Evolutionary conservation across 2,797 vertebrate genomes (phyloP).

Genomic region (Hylomyscus alleni): DNA sequence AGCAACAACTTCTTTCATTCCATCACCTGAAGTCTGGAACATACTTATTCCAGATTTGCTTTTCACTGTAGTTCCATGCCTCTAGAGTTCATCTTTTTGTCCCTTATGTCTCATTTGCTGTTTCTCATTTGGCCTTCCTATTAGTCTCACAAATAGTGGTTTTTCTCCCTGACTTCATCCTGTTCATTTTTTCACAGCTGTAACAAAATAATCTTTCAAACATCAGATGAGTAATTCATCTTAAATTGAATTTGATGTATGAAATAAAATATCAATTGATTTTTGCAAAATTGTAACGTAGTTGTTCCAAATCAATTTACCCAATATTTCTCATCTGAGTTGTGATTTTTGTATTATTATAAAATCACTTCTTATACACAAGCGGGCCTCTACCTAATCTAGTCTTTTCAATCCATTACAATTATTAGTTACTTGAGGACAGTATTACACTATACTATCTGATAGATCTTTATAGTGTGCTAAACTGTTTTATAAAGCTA

Average conservation of each 20-base stretch:
- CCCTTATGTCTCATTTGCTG: slow-evolving; percentile 4
- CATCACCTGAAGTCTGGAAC: neutral
- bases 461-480: neutral
- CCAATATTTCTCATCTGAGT: slow-evolving; percentile 52
- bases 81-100: neutral
- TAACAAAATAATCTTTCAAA: slow-evolving; percentile 39
- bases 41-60: neutral
- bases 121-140: neutral
- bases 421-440: neutral
- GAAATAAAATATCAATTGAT: slow-evolving; percentile 53
- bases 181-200: neutral
- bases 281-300: slow-evolving; percentile 57
- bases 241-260: slow-evolving; percentile 47
- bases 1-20: neutral
- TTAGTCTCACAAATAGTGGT: neutral
- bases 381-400: neutral
- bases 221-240: slow-evolving; percentile 54
- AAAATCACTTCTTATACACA: slow-evolving; percentile 54
- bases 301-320: slow-evolving; percentile 60
- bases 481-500: slow-evolving; percentile 8
- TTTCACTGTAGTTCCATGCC: neutral
- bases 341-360: slow-evolving; percentile 17
- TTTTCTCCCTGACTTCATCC: slow-evolving; percentile 32
- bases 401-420: slow-evolving; percentile 1
- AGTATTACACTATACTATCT: neutral